Base-by-base conservation (phyloP, 2,113 vertebrate species). In the Clarias magur region DNA sequence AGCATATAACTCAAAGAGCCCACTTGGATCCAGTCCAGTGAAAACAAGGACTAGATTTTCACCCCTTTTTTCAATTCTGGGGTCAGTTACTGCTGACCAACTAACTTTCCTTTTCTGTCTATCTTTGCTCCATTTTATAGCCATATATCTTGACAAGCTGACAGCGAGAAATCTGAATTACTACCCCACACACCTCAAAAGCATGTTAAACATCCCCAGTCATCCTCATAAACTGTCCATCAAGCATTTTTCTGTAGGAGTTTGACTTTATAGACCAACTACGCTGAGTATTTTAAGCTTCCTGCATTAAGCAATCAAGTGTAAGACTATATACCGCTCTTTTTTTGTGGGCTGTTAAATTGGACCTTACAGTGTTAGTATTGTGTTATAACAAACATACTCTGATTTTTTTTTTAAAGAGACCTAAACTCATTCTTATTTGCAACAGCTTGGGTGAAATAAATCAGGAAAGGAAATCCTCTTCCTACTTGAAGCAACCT, bases 1-100 rank as follows among this genome's bases (percentile, higher is more conserved):
- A 42, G 89, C 76, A 60, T 67, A 82, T 67, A 88, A 83, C 82
- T 90, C 65, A 83, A 65, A 25, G 63, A 84, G 78, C 53, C 81
- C 59, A 30, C 23, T 73, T 87, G 80, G 86, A 79, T 79, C 23
- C 6, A 15, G 53, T 78, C 89, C 88, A 88, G 60, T 23, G 67
- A 75, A 80, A 86, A 83, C 85, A 88, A 60, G 16, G 17, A n/a
- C 27, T 82, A 72, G 48, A 80, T 75, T 83, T 85, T 89, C 83
- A 88, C 70, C 78, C 78, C 54, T 11, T 85, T 48, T 78, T 63
- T 78, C 23, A 85, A 38, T 80, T 68, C 30, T 87, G 59, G 53
- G 60, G 56, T 56, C 63, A 72, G 53, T 85, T 73, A 76, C 8
- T 88, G 80, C 85, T 87, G 54, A 85, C 82, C 84, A 84, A 34